Percentiles rank a stretch among this genome's conserved stretches.
These are phyloP conservation scores for Ispidina picta DNA, from an alignment of 2,797 vertebrate species.

Conservation along the genomic window DNA sequence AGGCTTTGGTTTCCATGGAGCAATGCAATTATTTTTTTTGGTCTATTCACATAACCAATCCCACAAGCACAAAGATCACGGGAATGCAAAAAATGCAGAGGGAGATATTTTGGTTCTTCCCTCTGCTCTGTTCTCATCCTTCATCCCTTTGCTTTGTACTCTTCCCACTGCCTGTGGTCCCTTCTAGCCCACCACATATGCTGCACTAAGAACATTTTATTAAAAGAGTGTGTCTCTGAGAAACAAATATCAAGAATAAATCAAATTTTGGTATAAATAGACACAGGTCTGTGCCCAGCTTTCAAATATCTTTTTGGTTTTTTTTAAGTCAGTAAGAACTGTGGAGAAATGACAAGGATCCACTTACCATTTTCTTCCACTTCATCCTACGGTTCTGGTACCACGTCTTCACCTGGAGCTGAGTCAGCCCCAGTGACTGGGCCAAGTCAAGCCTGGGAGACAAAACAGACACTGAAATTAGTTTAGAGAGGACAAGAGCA, in stretches of 20 bases:
- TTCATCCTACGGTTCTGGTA: slow-evolving; percentile 99
- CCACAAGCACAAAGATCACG: background rate
- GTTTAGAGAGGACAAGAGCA: background rate
- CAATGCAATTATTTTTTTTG: background rate
- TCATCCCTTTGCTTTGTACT: background rate
- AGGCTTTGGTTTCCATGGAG: background rate
- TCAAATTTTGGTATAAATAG: background rate
- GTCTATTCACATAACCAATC: background rate
- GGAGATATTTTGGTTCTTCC: background rate
- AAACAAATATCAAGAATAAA: background rate
- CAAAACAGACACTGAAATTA: background rate
- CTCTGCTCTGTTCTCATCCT: background rate
- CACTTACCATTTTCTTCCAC: slow-evolving; percentile 98
- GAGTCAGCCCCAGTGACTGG: slow-evolving; percentile 94
- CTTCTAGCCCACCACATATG: background rate
- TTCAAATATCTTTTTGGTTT: background rate
- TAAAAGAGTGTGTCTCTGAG: background rate
- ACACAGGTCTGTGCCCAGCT: background rate
- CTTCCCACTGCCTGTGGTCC: background rate
- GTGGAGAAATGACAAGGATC: background rate
- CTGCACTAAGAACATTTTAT: background rate
- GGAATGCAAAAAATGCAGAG: background rate
- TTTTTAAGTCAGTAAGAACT: background rate
- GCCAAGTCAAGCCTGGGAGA: slow-evolving; percentile 91
- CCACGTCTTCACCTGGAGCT: slow-evolving; percentile 99